phyloP scores from a whole-genome alignment of 1,140 invertebrate species.

The Bombus superbus region DNA sequence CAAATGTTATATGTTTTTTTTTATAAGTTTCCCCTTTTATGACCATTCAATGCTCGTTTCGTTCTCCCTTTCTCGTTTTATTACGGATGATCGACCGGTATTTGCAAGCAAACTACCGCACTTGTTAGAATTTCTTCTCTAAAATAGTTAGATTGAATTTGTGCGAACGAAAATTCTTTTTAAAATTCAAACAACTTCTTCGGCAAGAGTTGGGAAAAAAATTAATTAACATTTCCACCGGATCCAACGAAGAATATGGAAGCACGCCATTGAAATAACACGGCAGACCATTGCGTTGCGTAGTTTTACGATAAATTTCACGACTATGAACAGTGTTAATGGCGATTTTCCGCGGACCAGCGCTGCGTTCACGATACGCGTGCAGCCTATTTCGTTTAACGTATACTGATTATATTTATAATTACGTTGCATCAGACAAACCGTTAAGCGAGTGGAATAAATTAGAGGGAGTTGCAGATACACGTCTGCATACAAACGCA shows the following conservation, averaged over 20 bases:
- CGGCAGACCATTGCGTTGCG: neutral
- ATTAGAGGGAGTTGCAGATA: constrained; percentile 36
- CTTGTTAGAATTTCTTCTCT: neutral
- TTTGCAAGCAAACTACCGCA: neutral
- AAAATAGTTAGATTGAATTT: neutral
- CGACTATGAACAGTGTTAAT: neutral
- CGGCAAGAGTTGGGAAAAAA: neutral
- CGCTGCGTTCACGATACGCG: neutral
- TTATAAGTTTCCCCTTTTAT: neutral
- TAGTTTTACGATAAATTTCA: constrained; percentile 16
- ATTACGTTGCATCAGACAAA: constrained; percentile 45
- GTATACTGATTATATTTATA: constrained; percentile 54
- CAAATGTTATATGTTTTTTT: too few species aligned
- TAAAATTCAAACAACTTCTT: neutral
- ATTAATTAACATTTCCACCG: neutral
- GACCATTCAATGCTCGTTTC: too few species aligned
- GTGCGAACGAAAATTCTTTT: neutral
- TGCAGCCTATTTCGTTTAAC: constrained; percentile 16
- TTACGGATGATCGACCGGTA: too few species aligned
- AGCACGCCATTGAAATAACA: neutral
- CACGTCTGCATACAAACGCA: neutral
- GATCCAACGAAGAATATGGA: neutral
- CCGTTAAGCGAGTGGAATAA: constrained; percentile 53
- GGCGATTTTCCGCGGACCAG: neutral
- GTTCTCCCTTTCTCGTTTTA: neutral